Base-by-base conservation (phyloP, 2,113 vertebrate species). In the Pangasianodon gigas region DNA sequence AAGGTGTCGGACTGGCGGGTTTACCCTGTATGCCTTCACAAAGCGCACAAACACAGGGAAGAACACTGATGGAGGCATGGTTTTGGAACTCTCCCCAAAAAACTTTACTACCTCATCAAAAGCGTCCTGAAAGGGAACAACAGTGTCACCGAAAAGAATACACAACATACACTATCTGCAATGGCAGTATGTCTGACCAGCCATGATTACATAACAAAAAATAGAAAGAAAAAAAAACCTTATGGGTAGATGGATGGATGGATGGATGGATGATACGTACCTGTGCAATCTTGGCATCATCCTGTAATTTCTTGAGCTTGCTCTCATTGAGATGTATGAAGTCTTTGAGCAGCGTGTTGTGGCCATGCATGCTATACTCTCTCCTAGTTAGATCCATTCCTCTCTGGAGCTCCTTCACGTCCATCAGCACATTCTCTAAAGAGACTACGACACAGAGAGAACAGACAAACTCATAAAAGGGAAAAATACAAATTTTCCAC, bases 11-110 rank as follows among this genome's bases (percentile, higher is more conserved):
- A 74, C 24, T 9, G 62, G 67, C n/a, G 3, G 24, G 51, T 94
- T 96, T 94, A 99, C 98, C 97, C 97, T 98, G 95, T 98, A 99
- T 14, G 98, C 97, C 92, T 95, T 97, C 89, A 99, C 97, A 93
- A 99, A 99, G 16, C 98, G 97, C 87, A 98, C 98, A 88, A 99
- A 99, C 89, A 99, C 97, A 0, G 98, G 98, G 95, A 99, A 99
- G 96, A 99, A 99, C 82, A 98, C 97, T 0, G 98, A 98, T 0
- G 98, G 98, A 0, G 98, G 98, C 1, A 97, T 98, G 0, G 98
- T 99, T 95, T 99, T 99, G 92, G 97, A 95, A 90, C 96, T 99
- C 94, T 99, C 98, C 0, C 98, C 98, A 0, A 97, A 99, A 95
- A 98, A 99, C 90, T 97, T 96, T 89, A 99, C 98, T 26, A 96